Conservation (phyloP, 2,888 invertebrate species). For the Synanthedon myopaeformis region DNA sequence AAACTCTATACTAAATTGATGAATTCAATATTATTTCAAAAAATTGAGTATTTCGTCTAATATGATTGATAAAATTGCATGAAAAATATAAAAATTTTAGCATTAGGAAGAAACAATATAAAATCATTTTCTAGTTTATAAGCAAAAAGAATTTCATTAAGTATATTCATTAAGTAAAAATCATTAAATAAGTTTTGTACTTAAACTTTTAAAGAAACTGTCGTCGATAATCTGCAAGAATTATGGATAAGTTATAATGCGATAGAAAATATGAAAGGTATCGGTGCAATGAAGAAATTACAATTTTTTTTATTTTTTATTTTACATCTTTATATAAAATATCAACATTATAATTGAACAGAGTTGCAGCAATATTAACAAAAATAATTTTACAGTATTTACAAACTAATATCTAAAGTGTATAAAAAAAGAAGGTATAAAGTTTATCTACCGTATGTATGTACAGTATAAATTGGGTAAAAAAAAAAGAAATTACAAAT, state of each 20-base stretch:
- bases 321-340: no score
- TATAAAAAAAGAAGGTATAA: no score
- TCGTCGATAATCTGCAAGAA: slow-evolving; percentile 89
- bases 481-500: slow-evolving; percentile 87
- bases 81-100: slow-evolving; percentile 84
- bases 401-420: no score
- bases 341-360: no score
- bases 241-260: slow-evolving; percentile 95
- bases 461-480: no score
- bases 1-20: no score
- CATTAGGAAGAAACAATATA: slow-evolving; percentile 88
- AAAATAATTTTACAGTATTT: no score
- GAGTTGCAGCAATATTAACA: no score
- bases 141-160: slow-evolving; percentile 11
- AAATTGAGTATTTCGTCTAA: slow-evolving; percentile 92
- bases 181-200: not conserved
- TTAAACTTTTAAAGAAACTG: slow-evolving; percentile 73
- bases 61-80: slow-evolving; percentile 92
- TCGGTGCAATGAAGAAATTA: slow-evolving; percentile 81
- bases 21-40: slow-evolving; percentile 51
- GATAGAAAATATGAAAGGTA: slow-evolving; percentile 91
- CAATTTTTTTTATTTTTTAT: no score
- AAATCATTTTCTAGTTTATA: slow-evolving; percentile 87
- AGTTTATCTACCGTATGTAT: no score
- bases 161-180: not conserved